Conservation (phyloP, 2,113 vertebrate genomes). For the Numenius arquata region DNA sequence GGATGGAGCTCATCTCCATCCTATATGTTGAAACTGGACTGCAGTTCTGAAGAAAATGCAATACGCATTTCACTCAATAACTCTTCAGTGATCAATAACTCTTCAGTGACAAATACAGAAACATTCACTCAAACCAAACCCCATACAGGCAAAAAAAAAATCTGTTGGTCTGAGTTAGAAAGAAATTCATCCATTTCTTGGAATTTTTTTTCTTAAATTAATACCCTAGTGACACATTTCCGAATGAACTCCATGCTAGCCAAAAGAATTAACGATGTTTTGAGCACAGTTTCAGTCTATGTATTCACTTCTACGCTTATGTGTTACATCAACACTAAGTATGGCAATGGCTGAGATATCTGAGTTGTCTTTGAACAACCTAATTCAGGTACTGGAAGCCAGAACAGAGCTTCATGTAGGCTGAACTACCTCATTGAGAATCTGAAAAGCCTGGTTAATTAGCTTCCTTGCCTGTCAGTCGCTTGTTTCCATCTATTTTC, state of each 20-base stretch:
- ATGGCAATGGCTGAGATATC: background rate
- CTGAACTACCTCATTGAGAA: constrained; percentile 28
- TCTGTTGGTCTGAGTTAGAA: background rate
- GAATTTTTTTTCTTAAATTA: background rate
- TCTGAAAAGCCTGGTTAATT: constrained; percentile 42
- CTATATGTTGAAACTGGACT: rapidly evolving
- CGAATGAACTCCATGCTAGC: background rate
- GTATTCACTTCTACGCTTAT: background rate
- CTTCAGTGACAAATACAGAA: background rate
- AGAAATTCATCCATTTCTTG: background rate
- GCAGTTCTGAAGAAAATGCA: background rate
- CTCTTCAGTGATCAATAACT: background rate
- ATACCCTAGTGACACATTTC: background rate
- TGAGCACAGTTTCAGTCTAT: background rate
- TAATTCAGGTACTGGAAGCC: constrained; percentile 18
- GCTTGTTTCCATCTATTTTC: constrained; percentile 39
- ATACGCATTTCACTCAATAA: background rate
- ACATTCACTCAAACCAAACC: background rate
- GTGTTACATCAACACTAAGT: background rate
- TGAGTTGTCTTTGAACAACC: background rate
- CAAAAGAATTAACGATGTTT: background rate
- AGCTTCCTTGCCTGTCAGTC: constrained; percentile 49
- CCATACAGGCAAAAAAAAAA: background rate
- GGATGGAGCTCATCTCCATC: background rate
- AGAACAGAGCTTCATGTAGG: constrained; percentile 8